Evolutionary conservation across 1,140 invertebrate species (phyloP).

Genomic region (Lethocerus indicus): DNA sequence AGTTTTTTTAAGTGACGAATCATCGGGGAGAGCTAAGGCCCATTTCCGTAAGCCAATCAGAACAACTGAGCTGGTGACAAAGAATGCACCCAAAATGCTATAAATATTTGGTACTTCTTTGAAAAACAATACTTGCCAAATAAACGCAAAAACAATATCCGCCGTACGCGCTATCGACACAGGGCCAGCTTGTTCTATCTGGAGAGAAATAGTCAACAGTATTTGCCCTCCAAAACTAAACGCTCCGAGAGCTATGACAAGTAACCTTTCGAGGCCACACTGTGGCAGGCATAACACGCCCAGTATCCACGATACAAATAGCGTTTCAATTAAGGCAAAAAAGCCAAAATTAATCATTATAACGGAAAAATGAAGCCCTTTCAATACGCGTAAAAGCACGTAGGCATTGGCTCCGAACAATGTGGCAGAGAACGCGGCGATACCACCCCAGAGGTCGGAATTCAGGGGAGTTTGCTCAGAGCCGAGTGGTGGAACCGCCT

Average conservation of each 20-base stretch:
- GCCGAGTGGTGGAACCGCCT: slow-evolving; percentile 27
- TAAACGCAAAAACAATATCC: slow-evolving; percentile 81
- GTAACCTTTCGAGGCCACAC: slow-evolving; percentile 55
- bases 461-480: slow-evolving; percentile 26
- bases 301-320: slow-evolving; percentile 53
- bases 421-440: slow-evolving; percentile 67
- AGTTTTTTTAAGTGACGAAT: slow-evolving; percentile 42
- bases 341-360: slow-evolving; percentile 88
- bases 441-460: slow-evolving; percentile 54
- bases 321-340: slow-evolving; percentile 63
- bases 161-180: slow-evolving; percentile 79
- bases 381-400: slow-evolving; percentile 65
- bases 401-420: slow-evolving; percentile 80
- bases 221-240: slow-evolving; percentile 85
- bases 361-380: slow-evolving; percentile 73
- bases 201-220: slow-evolving; percentile 64
- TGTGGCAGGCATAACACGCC: slow-evolving; percentile 67
- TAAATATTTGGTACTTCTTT: slow-evolving; percentile 64
- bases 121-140: slow-evolving; percentile 80
- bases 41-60: slow-evolving; percentile 73
- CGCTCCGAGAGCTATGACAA: slow-evolving; percentile 63
- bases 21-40: slow-evolving; percentile 54
- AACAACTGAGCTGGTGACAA: slow-evolving; percentile 69
- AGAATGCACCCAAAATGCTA: slow-evolving; percentile 62
- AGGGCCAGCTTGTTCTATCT: slow-evolving; percentile 77